phyloP scores from a whole-genome alignment of 2,888 invertebrate genomes.

The Lithophane socia region DNA sequence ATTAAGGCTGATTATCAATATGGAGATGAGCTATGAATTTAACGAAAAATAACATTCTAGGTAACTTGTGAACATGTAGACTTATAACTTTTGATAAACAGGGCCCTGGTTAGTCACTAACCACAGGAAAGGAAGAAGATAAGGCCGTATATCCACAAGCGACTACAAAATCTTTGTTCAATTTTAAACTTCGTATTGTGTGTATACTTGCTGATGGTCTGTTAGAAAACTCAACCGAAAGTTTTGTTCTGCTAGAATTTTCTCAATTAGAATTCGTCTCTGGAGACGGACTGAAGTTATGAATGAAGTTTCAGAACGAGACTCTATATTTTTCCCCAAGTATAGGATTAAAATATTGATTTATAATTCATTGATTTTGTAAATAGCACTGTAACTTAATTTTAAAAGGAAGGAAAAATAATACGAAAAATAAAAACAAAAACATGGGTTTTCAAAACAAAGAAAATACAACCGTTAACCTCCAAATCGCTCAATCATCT shows the following conservation, averaged over 20 bases:
- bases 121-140: background rate
- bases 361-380: background rate
- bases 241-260: background rate
- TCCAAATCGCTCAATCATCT: slow-evolving; percentile 37
- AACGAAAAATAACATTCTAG: no score
- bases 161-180: background rate
- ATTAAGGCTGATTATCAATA: no score
- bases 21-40: no score
- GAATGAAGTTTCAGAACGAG: background rate
- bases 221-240: background rate
- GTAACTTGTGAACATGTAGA: no score
- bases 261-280: background rate
- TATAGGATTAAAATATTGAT: background rate
- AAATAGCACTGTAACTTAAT: background rate
- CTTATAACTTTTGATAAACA: no score
- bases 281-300: background rate
- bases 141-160: no score
- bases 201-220: background rate
- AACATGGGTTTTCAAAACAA: background rate
- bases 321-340: background rate
- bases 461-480: background rate
- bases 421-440: background rate
- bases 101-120: no score
- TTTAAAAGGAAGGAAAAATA: background rate
- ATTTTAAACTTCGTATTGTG: background rate